Evolutionary conservation across 2,797 vertebrate genomes (phyloP), one percentile per base, ranked within the genome.

Genomic region (Distichodus sexfasciatus): DNA sequence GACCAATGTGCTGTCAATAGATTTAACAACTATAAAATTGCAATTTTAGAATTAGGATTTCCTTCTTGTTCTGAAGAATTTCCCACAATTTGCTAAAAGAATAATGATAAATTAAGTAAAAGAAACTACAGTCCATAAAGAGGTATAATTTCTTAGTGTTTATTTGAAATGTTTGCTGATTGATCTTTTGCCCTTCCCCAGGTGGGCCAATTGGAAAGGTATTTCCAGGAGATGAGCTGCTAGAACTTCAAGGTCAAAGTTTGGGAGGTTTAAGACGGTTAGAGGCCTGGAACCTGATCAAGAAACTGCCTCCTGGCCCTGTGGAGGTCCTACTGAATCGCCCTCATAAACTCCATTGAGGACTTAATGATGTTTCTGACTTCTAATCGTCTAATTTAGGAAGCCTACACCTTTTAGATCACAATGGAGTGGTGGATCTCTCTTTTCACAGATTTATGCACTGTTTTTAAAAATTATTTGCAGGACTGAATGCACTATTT

Each of bases 261-360:
- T 47, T 89, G 74, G 66, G 67, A 51, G 87, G 81, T 4, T 86
- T 90, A 83, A 87, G 87, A 67, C 87, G 92, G 3, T 68, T 92
- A 26, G 90, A 93, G 58, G 92, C 80, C 38, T 93, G 90, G 92
- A 87, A 85, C 28, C 66, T 92, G 53, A 92, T 93, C 58, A 88
- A 85, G 77, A 76, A 36, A 44, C 86, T 93, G 23, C 83, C 90
- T 12, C 3, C 81, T 14, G 92, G 91, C 17, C 87, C 88, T 1
- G 91, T 92, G 71, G 81, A 87, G 4, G 79, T 93, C 46, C 71
- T 90, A 41, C 60, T 93, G 1, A 80, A 70, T 17, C 89, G 89
- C 9, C 81, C 78, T 9, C 28, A 35, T 1, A 79, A 82, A 74
- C 63, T 50, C 26, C 54, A 26, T 5, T 76, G 58, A 78, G 35